Conservation (phyloP, 2,888 invertebrate species). For the Thera britannica region DNA sequence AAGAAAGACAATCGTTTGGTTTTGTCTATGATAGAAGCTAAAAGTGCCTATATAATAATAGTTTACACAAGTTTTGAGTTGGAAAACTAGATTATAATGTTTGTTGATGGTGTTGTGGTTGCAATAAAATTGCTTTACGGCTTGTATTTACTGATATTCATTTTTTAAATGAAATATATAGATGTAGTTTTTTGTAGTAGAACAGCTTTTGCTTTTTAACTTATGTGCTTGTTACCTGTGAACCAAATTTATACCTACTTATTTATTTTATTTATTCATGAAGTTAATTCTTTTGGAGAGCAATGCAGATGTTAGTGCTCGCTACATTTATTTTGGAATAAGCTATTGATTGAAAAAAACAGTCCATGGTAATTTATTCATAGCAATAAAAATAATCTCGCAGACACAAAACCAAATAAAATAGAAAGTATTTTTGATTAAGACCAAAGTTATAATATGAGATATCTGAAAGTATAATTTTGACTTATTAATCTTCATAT, state of each 20-base stretch:
- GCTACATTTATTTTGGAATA: not conserved
- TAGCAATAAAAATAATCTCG: slow-evolving; percentile 9
- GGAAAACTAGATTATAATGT: no score
- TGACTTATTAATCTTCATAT: no score
- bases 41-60: not conserved
- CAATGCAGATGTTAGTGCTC: no score
- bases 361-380: slow-evolving; percentile 25
- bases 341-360: slow-evolving; percentile 3
- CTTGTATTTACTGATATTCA: not conserved
- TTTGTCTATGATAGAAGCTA: no score
- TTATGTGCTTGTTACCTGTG: no score
- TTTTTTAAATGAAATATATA: no score
- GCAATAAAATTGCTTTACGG: slow-evolving; percentile 41
- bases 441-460: slow-evolving; percentile 3
- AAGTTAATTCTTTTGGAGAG: no score
- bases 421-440: slow-evolving; percentile 24
- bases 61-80: slow-evolving; percentile 24
- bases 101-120: slow-evolving; percentile 56
- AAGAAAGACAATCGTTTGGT: no score
- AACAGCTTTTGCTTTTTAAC: no score
- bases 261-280: no score
- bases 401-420: slow-evolving; percentile 10
- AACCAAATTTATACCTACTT: no score
- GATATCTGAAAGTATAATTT: not conserved
- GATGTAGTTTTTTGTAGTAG: no score